Evolutionary conservation across 1,140 invertebrate species (phyloP).

Genomic region (Drosophila truncata): DNA sequence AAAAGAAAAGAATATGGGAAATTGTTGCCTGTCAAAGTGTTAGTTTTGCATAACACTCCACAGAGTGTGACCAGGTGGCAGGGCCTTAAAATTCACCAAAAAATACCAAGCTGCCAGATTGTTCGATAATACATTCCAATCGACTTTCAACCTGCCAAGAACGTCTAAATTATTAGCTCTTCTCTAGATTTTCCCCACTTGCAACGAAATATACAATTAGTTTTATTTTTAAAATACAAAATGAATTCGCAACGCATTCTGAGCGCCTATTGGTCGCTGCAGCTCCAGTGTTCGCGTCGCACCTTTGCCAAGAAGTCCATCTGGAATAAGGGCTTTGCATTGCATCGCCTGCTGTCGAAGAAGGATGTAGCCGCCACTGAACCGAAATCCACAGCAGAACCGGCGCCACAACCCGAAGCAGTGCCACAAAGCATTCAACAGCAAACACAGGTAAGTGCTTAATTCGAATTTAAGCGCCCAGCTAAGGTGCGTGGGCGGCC

Average conservation of each 20-base stretch:
- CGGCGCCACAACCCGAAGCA: background rate
- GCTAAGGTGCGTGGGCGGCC: background rate
- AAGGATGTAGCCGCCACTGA: background rate
- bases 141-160: background rate
- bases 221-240: background rate
- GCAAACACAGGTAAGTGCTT: background rate
- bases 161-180: background rate
- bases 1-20: constrained; percentile 20
- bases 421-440: background rate
- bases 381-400: too few species aligned
- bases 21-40: constrained; percentile 9
- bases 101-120: background rate
- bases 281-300: background rate
- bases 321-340: constrained; percentile 11
- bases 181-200: background rate
- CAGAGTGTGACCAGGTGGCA: background rate
- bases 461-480: background rate
- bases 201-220: background rate
- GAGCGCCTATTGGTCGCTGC: background rate
- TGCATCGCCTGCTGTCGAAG: constrained; percentile 1
- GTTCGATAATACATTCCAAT: background rate
- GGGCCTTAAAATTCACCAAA: background rate
- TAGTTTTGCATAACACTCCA: constrained; percentile 21
- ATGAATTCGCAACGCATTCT: background rate
- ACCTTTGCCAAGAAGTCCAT: constrained; percentile 18